Evolutionary conservation across 2,113 vertebrate genomes (phyloP).

Genomic region (Panurus biarmicus): DNA sequence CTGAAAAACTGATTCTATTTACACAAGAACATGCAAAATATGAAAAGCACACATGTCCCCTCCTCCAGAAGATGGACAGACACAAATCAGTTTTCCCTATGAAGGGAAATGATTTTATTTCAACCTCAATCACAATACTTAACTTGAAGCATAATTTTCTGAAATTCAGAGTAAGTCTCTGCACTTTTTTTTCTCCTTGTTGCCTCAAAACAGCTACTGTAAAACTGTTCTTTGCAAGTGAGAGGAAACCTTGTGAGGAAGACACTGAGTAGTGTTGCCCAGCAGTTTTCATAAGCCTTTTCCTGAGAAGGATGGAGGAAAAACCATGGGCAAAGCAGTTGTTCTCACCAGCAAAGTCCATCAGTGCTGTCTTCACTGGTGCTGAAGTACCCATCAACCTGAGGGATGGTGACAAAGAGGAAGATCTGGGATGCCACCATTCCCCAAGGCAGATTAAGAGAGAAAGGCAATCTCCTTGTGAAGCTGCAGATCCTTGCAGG

Average conservation of each 20-base stretch:
- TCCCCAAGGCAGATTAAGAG: background rate
- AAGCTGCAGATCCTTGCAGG: background rate
- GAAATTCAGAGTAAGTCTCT: background rate
- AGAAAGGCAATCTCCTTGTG: background rate
- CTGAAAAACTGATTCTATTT: background rate
- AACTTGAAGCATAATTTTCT: background rate
- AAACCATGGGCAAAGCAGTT: background rate
- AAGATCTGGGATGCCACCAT: background rate
- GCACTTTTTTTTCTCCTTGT: background rate
- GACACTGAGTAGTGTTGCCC: background rate
- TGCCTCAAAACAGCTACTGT: background rate
- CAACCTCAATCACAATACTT: background rate
- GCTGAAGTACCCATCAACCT: background rate
- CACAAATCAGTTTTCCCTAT: background rate
- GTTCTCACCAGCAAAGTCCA: background rate
- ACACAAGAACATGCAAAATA: background rate
- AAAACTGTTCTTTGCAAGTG: background rate
- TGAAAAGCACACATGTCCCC: background rate
- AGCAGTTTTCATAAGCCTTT: background rate
- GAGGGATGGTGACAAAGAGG: background rate
- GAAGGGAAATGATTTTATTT: background rate
- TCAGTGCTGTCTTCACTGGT: background rate
- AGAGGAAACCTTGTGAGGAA: background rate
- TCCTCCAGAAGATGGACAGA: background rate
- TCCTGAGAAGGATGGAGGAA: background rate